phyloP scores from a whole-genome alignment of 2,113 vertebrate genomes.

The Daboia siamensis region DNA sequence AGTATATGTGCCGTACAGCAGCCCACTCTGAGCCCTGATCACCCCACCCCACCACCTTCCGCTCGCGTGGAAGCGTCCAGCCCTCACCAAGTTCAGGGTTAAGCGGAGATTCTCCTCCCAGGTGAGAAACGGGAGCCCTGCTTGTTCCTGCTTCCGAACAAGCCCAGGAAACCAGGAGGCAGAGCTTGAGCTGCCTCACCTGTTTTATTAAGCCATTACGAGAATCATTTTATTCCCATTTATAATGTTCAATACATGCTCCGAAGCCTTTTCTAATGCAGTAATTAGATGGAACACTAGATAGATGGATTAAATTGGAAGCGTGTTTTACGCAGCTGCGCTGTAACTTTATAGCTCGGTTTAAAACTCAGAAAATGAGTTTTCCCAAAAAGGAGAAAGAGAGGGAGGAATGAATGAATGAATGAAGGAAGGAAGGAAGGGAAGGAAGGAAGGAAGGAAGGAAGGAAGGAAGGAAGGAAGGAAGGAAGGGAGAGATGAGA shows the following conservation, averaged over 20 bases:
- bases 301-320: conserved; percentile 64
- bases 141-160: conserved; percentile 48
- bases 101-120: conserved; percentile 40
- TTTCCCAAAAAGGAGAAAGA: not conserved
- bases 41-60: conserved; percentile 35
- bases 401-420: not conserved
- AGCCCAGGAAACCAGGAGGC: conserved; percentile 66
- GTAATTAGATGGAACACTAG: conserved; percentile 69
- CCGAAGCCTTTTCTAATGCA: conserved; percentile 72
- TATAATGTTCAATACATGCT: conserved; percentile 71
- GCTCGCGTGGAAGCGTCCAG: not conserved
- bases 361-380: conserved; percentile 11
- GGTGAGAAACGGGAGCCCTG: conserved; percentile 37
- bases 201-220: conserved; percentile 77
- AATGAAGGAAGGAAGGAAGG: too few relatives aligned
- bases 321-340: conserved; percentile 48
- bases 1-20: not conserved
- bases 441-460: too few relatives aligned
- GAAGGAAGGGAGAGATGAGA: too few relatives aligned
- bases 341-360: conserved; percentile 40
- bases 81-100: not conserved
- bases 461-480: too few relatives aligned
- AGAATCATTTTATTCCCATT: conserved; percentile 77
- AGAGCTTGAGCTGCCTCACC: conserved; percentile 67
- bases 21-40: not conserved